phyloP scores from a whole-genome alignment of 2,888 invertebrate species.

The Metallyticus violacea region DNA sequence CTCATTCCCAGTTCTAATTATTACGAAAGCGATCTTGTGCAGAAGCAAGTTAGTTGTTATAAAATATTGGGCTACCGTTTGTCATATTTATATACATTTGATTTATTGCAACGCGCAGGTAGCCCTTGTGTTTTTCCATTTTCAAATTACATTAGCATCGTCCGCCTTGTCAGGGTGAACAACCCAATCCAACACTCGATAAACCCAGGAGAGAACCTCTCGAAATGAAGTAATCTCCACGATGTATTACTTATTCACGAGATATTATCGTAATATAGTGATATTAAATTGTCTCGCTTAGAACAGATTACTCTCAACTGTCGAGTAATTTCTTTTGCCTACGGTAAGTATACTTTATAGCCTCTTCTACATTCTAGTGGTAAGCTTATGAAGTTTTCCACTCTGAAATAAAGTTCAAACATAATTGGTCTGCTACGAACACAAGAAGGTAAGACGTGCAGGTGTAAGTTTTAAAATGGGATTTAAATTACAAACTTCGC shows the following conservation, averaged over 20 bases:
- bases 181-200: neutral
- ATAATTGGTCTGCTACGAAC: neutral
- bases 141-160: neutral
- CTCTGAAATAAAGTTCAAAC: too few species aligned
- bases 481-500: too few species aligned
- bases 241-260: neutral
- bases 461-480: too few species aligned
- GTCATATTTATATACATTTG: conserved; percentile 5
- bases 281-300: neutral
- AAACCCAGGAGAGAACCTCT: too few species aligned
- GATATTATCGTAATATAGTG: neutral
- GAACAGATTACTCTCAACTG: neutral
- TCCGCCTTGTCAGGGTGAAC: neutral
- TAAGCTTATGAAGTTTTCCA: too few species aligned
- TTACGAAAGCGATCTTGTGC: neutral
- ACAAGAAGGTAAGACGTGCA: too few species aligned
- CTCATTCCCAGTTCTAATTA: neutral
- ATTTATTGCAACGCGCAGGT: neutral
- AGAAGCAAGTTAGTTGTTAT: neutral
- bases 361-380: neutral
- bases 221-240: neutral
- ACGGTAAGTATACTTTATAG: neutral
- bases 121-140: neutral
- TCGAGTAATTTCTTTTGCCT: neutral
- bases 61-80: neutral